Evolutionary conservation across 2,113 vertebrate species (phyloP).

Genomic region (Eudyptes chrysolophus): DNA sequence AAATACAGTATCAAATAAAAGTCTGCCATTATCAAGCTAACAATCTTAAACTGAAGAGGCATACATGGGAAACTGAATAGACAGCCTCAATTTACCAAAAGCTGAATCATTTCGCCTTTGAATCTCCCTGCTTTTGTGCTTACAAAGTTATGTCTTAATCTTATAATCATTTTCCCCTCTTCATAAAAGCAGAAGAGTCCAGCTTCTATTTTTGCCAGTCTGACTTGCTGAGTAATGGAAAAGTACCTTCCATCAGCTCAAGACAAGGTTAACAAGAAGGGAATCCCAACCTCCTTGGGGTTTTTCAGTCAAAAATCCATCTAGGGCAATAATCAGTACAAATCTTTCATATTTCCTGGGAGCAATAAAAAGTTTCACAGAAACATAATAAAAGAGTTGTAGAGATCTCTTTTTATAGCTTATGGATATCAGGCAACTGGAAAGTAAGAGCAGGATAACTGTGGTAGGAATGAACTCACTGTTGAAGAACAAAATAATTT

Average conservation of each 20-base stretch:
- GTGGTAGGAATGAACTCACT: neutral
- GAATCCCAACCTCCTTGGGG: neutral
- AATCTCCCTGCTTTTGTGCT: neutral
- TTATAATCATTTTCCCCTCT: neutral
- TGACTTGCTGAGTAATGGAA: neutral
- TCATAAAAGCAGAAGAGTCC: neutral
- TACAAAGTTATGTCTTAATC: neutral
- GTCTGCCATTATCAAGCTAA: neutral
- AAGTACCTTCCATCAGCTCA: neutral
- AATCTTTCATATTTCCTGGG: neutral
- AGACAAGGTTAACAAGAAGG: neutral
- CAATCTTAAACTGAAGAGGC: neutral
- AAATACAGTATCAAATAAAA: neutral
- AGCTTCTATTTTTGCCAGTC: neutral
- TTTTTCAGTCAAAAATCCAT: neutral
- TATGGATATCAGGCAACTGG: neutral
- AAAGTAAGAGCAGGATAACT: neutral
- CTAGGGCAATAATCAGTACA: neutral
- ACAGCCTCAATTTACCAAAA: neutral
- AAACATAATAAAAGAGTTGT: neutral
- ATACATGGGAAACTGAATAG: neutral
- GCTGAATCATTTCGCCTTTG: neutral
- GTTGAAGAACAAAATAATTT: neutral
- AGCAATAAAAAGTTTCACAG: neutral
- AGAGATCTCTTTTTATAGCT: neutral